Conservation (phyloP, 2,888 invertebrate genomes). For the Stenoptilia bipunctidactyla region DNA sequence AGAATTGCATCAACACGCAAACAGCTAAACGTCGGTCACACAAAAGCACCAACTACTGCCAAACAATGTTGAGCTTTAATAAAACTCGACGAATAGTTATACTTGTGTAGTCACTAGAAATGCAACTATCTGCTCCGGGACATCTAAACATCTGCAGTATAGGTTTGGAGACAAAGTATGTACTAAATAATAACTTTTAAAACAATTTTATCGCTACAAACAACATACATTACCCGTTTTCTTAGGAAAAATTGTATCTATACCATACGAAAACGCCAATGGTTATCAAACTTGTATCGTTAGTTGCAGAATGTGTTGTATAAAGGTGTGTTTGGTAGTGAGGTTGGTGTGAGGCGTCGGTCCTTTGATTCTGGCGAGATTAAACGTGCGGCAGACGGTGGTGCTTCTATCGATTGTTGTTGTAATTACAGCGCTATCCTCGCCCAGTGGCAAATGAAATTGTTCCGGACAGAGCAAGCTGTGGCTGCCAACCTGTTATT, state of each 20-base stretch:
- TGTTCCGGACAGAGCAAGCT: conserved; percentile 66
- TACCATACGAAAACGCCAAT: not conserved
- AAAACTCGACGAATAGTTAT: conserved; percentile 51
- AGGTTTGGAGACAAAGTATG: conserved; percentile 59
- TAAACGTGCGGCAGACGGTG: conserved; percentile 72
- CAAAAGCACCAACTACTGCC: conserved; percentile 13
- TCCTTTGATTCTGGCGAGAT: conserved; percentile 69
- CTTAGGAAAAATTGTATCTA: not conserved
- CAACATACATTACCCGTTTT: conserved; percentile 26
- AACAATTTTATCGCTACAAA: conserved; percentile 21
- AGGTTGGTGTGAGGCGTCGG: conserved; percentile 61
- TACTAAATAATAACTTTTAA: conserved; percentile 33
- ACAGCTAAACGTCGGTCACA: conserved; percentile 1
- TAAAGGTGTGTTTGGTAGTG: conserved; percentile 31
- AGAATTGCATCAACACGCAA: no score
- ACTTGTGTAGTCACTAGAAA: conserved; percentile 50
- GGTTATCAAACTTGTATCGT: not conserved
- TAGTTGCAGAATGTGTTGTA: not conserved
- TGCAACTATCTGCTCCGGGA: conserved; percentile 62
- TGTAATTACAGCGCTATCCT: conserved; percentile 70
- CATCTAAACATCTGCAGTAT: conserved; percentile 53
- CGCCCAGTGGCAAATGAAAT: conserved; percentile 71
- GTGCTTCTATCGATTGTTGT: conserved; percentile 72
- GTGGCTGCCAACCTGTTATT: conserved; percentile 56
- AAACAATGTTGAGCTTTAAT: conserved; percentile 52